phyloP scores from a whole-genome alignment of 2,113 vertebrate species.

The Salminus brasiliensis region DNA sequence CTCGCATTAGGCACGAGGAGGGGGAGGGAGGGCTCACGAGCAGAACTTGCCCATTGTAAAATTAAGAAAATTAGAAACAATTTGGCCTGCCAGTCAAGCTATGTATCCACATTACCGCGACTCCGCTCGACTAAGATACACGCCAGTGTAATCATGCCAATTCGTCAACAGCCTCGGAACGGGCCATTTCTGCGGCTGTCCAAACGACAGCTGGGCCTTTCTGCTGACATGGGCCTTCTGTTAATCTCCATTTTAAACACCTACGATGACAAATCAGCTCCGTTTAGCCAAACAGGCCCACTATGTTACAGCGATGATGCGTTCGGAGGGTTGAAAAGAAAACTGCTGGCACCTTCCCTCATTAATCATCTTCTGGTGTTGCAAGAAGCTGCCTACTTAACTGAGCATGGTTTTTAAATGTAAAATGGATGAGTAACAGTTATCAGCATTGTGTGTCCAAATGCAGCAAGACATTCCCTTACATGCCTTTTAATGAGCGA shows the following conservation, averaged over 20 bases:
- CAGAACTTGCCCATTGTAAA: conserved; percentile 73
- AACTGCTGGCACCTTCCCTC: background rate
- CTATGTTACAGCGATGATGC: background rate
- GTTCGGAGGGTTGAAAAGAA: background rate
- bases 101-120: conserved; percentile 33
- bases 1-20: conserved; percentile 76
- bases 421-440: background rate
- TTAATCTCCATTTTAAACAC: conserved; percentile 20
- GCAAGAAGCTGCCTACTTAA: background rate
- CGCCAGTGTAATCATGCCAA: conserved; percentile 20
- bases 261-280: background rate
- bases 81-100: conserved; percentile 47
- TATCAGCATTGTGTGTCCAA: background rate
- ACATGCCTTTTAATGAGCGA: no score
- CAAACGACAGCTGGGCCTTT: background rate
- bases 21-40: conserved; percentile 75
- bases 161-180: conserved; percentile 11
- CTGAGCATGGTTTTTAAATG: background rate
- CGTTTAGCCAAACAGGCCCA: background rate
- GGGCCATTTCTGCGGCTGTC: conserved; percentile 6
- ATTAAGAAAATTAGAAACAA: conserved; percentile 71
- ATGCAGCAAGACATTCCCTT: no score
- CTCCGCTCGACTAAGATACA: conserved; percentile 8
- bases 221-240: conserved; percentile 5
- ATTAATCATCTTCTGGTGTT: background rate